Percentiles rank a stretch among this genome's conserved stretches.
phyloP scores from a whole-genome alignment of 2,797 vertebrate genomes.

The Cossypha polioptera region DNA sequence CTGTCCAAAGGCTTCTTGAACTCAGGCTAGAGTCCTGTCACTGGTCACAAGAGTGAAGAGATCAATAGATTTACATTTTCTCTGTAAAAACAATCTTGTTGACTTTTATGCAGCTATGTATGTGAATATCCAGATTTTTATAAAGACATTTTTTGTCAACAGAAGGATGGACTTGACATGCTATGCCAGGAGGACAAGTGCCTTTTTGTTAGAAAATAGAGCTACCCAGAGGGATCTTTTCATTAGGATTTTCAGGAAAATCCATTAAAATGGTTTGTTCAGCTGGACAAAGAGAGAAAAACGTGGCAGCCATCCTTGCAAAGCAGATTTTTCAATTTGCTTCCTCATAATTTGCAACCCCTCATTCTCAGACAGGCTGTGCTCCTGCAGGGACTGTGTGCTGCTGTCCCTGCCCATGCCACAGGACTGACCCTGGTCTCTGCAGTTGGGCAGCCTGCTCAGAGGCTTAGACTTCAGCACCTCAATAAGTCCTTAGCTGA shows the following conservation, averaged over 20 bases:
- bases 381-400: background rate
- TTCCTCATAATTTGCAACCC: background rate
- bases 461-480: background rate
- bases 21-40: background rate
- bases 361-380: background rate
- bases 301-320: background rate
- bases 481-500: background rate
- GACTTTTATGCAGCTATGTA: background rate
- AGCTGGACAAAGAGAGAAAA: background rate
- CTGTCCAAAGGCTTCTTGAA: background rate
- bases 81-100: rapidly evolving
- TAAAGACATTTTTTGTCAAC: background rate
- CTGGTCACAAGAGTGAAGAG: background rate
- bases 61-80: background rate
- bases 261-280: background rate
- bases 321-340: background rate
- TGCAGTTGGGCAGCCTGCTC: background rate
- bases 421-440: background rate
- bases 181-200: background rate
- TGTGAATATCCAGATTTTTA: background rate
- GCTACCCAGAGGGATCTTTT: background rate
- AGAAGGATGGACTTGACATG: background rate
- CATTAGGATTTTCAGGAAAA: background rate
- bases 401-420: background rate
- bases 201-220: background rate